phyloP scores from a whole-genome alignment of 1,140 invertebrate species.

The Oryzaephilus surinamensis region DNA sequence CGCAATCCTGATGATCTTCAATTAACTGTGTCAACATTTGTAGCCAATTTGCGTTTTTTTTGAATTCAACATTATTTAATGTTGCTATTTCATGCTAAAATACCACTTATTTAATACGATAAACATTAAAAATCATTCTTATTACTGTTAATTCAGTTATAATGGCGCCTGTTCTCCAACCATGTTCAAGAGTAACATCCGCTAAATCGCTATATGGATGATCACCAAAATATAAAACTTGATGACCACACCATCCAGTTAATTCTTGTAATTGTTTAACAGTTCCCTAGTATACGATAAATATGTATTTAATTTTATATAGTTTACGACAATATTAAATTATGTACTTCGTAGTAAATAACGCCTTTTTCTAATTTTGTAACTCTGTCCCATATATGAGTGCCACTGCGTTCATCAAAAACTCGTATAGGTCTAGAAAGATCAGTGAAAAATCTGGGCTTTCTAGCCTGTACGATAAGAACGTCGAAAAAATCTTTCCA shows the following conservation, averaged over 20 bases:
- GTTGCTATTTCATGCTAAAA: slow-evolving; percentile 86
- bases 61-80: slow-evolving; percentile 74
- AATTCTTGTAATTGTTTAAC: slow-evolving; percentile 82
- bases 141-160: slow-evolving; percentile 81
- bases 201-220: slow-evolving; percentile 96
- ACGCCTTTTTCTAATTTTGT: slow-evolving; percentile 74
- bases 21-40: slow-evolving; percentile 86
- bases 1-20: slow-evolving; percentile 77
- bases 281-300: slow-evolving; percentile 58
- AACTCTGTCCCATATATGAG: slow-evolving; percentile 86
- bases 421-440: slow-evolving; percentile 79
- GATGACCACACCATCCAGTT: slow-evolving; percentile 84
- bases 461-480: slow-evolving; percentile 88
- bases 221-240: slow-evolving; percentile 94
- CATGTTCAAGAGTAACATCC: slow-evolving; percentile 90
- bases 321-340: slow-evolving; percentile 3
- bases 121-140: slow-evolving; percentile 2
- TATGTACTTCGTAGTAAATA: slow-evolving; percentile 83
- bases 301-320: not conserved
- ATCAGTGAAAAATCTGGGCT: slow-evolving; percentile 93
- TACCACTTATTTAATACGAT: not conserved
- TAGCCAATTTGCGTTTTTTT: slow-evolving; percentile 83
- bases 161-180: slow-evolving; percentile 97
- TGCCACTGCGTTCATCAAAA: slow-evolving; percentile 70
- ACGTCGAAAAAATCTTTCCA: slow-evolving; percentile 92